Evolutionary conservation across 1,140 invertebrate genomes (phyloP).

Genomic region (Leptestheria dahalacensis): DNA sequence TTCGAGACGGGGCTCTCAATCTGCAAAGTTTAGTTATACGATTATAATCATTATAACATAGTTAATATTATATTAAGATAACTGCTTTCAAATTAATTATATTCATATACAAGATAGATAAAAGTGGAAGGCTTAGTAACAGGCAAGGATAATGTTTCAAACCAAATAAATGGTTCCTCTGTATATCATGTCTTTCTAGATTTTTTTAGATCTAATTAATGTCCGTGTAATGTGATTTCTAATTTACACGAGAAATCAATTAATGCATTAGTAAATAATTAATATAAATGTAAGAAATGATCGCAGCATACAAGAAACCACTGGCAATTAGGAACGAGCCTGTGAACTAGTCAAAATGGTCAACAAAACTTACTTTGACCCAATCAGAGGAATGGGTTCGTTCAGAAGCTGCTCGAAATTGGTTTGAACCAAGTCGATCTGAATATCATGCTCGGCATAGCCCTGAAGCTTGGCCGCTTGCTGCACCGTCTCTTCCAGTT

Average conservation of each 20-base stretch:
- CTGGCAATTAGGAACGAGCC: not conserved
- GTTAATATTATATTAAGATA: not conserved
- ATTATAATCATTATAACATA: not conserved
- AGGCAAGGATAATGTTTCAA: too few species aligned
- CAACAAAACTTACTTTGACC: slow-evolving; percentile 1
- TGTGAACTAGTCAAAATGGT: not conserved
- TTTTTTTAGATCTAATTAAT: too few species aligned
- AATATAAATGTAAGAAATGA: too few species aligned
- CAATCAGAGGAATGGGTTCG: slow-evolving; percentile 6
- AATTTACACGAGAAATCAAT: too few species aligned
- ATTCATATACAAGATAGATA: too few species aligned
- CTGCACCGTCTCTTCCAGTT: slow-evolving; percentile 12
- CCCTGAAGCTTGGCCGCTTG: not conserved
- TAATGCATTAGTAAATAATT: too few species aligned
- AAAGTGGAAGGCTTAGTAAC: too few species aligned
- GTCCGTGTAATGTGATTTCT: too few species aligned
- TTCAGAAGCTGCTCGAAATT: slow-evolving; percentile 11
- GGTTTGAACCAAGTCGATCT: slow-evolving; percentile 9
- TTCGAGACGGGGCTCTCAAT: not conserved
- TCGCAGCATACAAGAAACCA: too few species aligned
- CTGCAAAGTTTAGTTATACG: not conserved
- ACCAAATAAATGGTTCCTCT: too few species aligned
- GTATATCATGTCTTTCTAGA: too few species aligned
- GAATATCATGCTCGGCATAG: slow-evolving; percentile 1
- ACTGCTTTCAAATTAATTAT: too few species aligned